Base-by-base conservation (phyloP, 1,140 invertebrate species). In the Cheumatopsyche charites region DNA sequence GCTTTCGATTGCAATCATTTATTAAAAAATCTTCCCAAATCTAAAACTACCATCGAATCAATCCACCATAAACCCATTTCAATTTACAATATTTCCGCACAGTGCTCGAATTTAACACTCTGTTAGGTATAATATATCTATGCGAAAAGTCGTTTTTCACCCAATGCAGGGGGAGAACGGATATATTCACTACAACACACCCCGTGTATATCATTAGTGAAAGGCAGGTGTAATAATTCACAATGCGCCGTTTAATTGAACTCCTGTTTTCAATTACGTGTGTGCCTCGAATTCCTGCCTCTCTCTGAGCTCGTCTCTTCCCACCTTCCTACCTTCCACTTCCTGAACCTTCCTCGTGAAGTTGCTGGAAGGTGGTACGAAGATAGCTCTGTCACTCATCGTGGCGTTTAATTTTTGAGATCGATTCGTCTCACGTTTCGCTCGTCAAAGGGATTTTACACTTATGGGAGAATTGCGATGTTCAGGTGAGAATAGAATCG, bases 171-270 rank as follows among this genome's bases (percentile, higher is more conserved):
- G 19, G 41, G 25, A 23, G n/a, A 21, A 11, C 6, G 5, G 11
- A 29, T 55, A 19, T 58, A 25, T 23, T 9, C 7, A 5, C 3
- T 1, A 13, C 19, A 19, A 36, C 29, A 36, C 29, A 9, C 3
- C 36, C 36, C 9, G 63, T 66, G 17, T 66, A 26, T 26, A 47
- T 66, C 47, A 66, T 66, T 66, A 66, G 63, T 41, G 66, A 62
- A 67, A 70, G 45, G 72, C 68, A 70, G 68, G 72, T 73, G 72
- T 70, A 73, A 73, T 73, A 70, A 73, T 73, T 73, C 67, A 73
- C 72, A 70, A 52, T 66, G 43, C 67, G 52, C 67, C 67, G 67
- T 55, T 65, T 73, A 73, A 73, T 73, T 73, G 67, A 69, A 73
- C 72, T 73, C 47, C 72, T 70, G 68, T 73, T 73, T 73, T 73